Conservation (phyloP, 2,797 vertebrate genomes). For the Sphaeramia orbicularis region DNA sequence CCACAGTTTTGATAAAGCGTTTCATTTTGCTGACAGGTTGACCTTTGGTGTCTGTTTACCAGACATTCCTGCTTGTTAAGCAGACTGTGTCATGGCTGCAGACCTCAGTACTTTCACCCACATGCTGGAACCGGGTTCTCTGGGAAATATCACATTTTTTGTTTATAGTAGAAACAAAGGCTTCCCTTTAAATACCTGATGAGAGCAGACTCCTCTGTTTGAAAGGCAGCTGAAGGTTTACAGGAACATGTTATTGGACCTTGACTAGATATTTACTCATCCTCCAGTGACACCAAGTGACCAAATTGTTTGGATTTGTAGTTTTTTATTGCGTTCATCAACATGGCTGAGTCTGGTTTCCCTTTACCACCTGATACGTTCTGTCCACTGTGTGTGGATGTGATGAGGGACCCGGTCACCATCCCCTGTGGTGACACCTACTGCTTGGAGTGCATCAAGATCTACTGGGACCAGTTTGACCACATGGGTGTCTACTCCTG, state of each 20-base stretch:
- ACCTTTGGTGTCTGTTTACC: slow-evolving; percentile 23
- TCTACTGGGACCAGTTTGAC: slow-evolving; percentile 89
- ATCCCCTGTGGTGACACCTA: slow-evolving; percentile 89
- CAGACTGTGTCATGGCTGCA: slow-evolving; percentile 41
- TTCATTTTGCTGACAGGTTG: slow-evolving; percentile 33
- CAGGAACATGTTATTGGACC: background rate
- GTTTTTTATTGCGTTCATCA: background rate
- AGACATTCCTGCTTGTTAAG: slow-evolving; percentile 35
- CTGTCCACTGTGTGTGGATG: slow-evolving; percentile 86
- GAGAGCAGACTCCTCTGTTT: slow-evolving; percentile 26
- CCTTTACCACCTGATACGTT: slow-evolving; percentile 76
- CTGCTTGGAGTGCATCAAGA: slow-evolving; percentile 88
- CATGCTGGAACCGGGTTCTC: slow-evolving; percentile 23
- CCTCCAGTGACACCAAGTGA: background rate
- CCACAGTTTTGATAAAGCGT: no score
- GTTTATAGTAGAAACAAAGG: slow-evolving; percentile 73
- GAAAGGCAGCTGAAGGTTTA: background rate
- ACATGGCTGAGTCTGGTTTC: slow-evolving; percentile 77
- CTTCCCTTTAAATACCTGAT: slow-evolving; percentile 59
- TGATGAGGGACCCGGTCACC: slow-evolving; percentile 83
- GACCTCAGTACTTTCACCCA: slow-evolving; percentile 40
- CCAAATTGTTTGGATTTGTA: background rate
- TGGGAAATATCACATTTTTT: slow-evolving; percentile 50
- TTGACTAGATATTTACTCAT: slow-evolving; percentile 1
- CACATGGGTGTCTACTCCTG: slow-evolving; percentile 84